These are phyloP conservation scores for Troilus luridus DNA, from an alignment of 2,888 invertebrate species.

Conservation along the genomic window DNA sequence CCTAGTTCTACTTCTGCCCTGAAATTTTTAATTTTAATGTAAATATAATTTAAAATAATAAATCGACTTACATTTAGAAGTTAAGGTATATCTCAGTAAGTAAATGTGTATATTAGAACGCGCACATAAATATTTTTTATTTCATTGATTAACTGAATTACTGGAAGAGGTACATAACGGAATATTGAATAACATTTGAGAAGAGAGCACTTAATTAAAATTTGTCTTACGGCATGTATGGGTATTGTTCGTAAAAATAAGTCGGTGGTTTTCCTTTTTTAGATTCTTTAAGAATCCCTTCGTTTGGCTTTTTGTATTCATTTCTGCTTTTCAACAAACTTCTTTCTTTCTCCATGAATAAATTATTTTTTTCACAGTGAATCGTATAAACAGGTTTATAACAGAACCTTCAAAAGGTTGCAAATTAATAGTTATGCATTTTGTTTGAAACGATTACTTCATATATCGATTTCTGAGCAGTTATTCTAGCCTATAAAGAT, in stretches of 20 bases:
- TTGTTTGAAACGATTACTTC: background rate
- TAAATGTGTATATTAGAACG: too few relatives aligned
- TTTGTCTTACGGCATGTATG: conserved; percentile 25
- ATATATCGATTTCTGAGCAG: background rate
- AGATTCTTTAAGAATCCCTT: background rate
- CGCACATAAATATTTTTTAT: too few relatives aligned
- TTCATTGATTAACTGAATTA: background rate
- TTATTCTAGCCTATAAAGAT: background rate
- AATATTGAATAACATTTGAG: background rate
- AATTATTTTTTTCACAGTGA: background rate
- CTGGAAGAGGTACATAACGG: background rate
- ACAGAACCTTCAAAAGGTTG: background rate
- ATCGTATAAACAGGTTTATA: background rate
- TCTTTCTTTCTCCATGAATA: background rate
- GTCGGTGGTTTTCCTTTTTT: background rate
- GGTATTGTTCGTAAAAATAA: background rate
- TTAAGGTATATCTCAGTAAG: too few relatives aligned
- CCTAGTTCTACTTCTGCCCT: conserved; percentile 6
- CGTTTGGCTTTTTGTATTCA: background rate
- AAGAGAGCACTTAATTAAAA: background rate
- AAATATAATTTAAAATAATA: background rate
- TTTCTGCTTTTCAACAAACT: background rate
- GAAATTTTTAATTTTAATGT: background rate
- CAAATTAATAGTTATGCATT: background rate
- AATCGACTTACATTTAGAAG: background rate